Evolutionary conservation across 2,797 vertebrate species (phyloP).

Genomic region (Lateolabrax maculatus): DNA sequence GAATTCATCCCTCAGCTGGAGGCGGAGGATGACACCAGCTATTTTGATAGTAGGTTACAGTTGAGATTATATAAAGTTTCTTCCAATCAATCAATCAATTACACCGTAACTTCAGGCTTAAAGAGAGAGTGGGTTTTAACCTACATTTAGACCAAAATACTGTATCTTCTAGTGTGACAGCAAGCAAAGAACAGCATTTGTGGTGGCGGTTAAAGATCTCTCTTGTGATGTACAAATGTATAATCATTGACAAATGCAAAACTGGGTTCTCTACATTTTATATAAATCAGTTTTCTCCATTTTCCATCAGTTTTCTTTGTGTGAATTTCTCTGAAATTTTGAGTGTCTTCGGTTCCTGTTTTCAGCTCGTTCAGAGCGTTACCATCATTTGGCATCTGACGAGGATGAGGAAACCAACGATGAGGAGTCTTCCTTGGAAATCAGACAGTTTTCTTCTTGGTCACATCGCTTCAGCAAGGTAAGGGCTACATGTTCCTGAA

Average conservation of each 20-base stretch:
- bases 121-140: neutral
- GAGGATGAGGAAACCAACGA: slow-evolving; percentile 95
- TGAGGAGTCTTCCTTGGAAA: slow-evolving; percentile 94
- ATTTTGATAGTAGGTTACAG: slow-evolving; percentile 94
- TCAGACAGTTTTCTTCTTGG: slow-evolving; percentile 95
- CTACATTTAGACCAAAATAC: neutral
- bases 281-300: neutral
- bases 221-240: neutral
- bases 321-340: neutral
- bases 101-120: neutral
- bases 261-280: neutral
- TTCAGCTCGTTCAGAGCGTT: slow-evolving; percentile 94
- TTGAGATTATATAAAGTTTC: neutral
- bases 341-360: neutral
- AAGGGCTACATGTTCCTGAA: neutral
- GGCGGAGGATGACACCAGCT: slow-evolving; percentile 97
- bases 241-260: neutral
- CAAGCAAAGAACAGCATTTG: neutral
- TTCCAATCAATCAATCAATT: neutral
- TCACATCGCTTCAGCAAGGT: slow-evolving; percentile 99
- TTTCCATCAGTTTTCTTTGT: neutral
- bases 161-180: neutral
- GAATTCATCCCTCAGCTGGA: slow-evolving; percentile 98
- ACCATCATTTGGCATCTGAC: slow-evolving; percentile 94
- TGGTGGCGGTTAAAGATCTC: neutral